A percentile compares a stretch with the other conserved stretches of the same genome.
Evolutionary conservation across 2,797 vertebrate genomes (phyloP).

Genomic region (Aulostomus chinensis): DNA sequence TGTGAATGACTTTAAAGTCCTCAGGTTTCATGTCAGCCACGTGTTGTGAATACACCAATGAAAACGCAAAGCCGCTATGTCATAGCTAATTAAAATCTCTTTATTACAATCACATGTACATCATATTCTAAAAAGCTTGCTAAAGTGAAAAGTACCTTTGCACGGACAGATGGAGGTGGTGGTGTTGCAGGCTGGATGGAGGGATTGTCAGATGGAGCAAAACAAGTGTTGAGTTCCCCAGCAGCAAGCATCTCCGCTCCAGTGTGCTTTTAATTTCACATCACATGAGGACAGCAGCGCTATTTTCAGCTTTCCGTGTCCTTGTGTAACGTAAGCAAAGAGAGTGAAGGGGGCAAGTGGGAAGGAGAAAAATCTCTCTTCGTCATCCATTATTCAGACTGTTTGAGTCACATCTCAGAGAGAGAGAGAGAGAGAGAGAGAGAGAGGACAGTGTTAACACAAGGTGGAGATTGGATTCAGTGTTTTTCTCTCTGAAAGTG

Average conservation of each 20-base stretch:
- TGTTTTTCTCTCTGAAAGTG: slow-evolving; percentile 1
- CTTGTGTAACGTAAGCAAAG: slow-evolving; percentile 62
- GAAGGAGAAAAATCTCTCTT: slow-evolving; percentile 45
- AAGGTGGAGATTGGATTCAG: slow-evolving; percentile 21
- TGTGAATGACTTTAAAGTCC: background rate
- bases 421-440: slow-evolving; percentile 23
- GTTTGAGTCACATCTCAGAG: slow-evolving; percentile 64
- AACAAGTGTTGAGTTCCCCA: slow-evolving; percentile 48
- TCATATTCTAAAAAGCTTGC: slow-evolving; percentile 72
- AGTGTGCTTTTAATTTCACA: slow-evolving; percentile 72
- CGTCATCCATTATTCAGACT: slow-evolving; percentile 73
- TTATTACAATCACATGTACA: slow-evolving; percentile 84
- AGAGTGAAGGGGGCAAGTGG: slow-evolving; percentile 32
- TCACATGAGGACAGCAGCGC: slow-evolving; percentile 61
- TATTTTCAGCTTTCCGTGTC: slow-evolving; percentile 70
- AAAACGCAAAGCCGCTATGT: slow-evolving; percentile 27
- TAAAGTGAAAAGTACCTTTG: slow-evolving; percentile 61
- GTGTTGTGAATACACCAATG: background rate
- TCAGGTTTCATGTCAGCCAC: background rate
- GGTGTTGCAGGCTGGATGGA: slow-evolving; percentile 50
- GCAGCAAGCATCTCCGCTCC: slow-evolving; percentile 58
- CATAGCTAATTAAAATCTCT: slow-evolving; percentile 82
- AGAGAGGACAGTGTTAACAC: slow-evolving; percentile 28
- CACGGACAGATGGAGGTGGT: slow-evolving; percentile 54
- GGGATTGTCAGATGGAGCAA: slow-evolving; percentile 55